Evolutionary conservation across 1,140 invertebrate species (phyloP).

Genomic region (Amyelois transitella): DNA sequence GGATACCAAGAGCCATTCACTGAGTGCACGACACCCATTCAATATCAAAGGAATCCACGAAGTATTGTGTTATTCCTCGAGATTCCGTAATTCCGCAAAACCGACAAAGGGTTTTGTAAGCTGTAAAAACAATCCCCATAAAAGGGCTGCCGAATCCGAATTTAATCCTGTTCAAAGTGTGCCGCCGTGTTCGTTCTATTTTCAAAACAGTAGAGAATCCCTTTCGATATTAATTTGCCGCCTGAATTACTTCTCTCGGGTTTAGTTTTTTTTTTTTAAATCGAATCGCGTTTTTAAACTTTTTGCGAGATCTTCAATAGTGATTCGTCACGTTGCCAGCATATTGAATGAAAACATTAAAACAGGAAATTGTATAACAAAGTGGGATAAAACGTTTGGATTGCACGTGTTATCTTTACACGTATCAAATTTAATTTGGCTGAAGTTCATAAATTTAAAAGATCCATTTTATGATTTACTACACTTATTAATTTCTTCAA

Average conservation of each 20-base stretch:
- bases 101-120: slow-evolving; percentile 64
- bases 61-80: slow-evolving; percentile 36
- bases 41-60: slow-evolving; percentile 30
- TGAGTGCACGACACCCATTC: slow-evolving; percentile 50
- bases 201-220: slow-evolving; percentile 70
- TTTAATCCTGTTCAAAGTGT: slow-evolving; percentile 62
- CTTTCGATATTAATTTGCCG: slow-evolving; percentile 68
- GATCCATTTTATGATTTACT: no score
- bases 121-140: slow-evolving; percentile 68
- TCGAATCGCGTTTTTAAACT: slow-evolving; percentile 36
- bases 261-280: slow-evolving; percentile 34
- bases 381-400: background rate
- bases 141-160: slow-evolving; percentile 38
- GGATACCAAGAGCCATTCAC: slow-evolving; percentile 49
- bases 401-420: background rate
- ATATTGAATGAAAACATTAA: background rate
- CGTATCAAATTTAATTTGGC: no score
- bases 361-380: background rate
- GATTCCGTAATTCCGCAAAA: slow-evolving; percentile 35
- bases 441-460: no score
- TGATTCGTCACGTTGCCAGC: slow-evolving; percentile 1
- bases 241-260: slow-evolving; percentile 45
- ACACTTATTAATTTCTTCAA: no score
- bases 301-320: slow-evolving; percentile 18
- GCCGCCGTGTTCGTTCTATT: slow-evolving; percentile 52